A percentile compares a stretch with the other conserved stretches of the same genome.
Evolutionary conservation across 2,113 vertebrate species (phyloP).

Genomic region (Chiloscyllium plagiosum): DNA sequence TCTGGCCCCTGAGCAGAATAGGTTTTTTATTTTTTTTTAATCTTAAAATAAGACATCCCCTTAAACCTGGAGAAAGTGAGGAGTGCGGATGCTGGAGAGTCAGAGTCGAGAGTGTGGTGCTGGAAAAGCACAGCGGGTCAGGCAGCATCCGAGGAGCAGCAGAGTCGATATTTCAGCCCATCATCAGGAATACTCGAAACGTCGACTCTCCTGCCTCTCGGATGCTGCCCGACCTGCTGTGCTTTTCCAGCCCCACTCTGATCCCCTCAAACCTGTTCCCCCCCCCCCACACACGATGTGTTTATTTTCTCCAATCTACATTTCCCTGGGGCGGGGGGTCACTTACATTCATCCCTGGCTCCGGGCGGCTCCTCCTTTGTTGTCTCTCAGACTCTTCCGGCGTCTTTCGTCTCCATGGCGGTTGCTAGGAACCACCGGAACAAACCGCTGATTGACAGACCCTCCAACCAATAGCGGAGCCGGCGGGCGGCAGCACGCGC

Average conservation of each 20-base stretch:
- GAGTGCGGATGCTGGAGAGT: too few relatives aligned
- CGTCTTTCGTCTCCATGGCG: conserved; percentile 8
- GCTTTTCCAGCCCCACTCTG: too few relatives aligned
- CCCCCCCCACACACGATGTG: not conserved
- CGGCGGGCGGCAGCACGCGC: not conserved
- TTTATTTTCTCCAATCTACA: not conserved
- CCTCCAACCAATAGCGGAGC: not conserved
- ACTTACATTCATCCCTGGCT: conserved; percentile 5
- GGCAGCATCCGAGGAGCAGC: too few relatives aligned
- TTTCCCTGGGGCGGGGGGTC: too few relatives aligned
- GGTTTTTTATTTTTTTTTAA: not conserved
- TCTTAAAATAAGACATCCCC: not conserved
- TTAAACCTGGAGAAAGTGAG: too few relatives aligned
- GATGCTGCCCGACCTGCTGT: too few relatives aligned
- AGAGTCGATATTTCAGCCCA: too few relatives aligned
- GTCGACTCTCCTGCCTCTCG: too few relatives aligned
- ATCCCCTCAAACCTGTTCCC: not conserved
- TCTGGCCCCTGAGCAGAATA: not conserved
- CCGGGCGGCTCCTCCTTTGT: not conserved
- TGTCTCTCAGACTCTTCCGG: not conserved
- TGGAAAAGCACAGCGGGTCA: too few relatives aligned
- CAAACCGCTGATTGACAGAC: not conserved
- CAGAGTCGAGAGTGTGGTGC: too few relatives aligned
- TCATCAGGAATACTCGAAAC: too few relatives aligned
- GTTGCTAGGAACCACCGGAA: not conserved